Base-by-base conservation (phyloP, 2,113 vertebrate species). In the Syngnathus typhle region DNA sequence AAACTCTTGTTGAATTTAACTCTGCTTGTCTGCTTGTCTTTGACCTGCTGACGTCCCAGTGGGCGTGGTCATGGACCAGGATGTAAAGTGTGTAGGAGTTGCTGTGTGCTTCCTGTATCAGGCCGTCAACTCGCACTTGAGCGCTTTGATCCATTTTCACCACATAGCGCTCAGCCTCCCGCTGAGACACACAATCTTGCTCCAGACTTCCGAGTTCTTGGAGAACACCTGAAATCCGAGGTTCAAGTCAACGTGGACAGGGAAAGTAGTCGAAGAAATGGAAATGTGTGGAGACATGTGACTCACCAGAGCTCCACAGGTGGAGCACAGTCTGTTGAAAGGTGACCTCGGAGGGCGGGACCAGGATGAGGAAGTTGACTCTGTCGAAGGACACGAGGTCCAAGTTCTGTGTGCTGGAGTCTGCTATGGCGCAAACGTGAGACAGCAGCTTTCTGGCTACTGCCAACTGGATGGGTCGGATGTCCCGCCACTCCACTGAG, bases 371-470 rank as follows among this genome's bases (percentile, higher is more conserved):
- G 74, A 96, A 95, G 88, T 94, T 93, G 72, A 96, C 91, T 79
- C 95, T 94, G 87, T 96, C 93, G 0, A 98, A 96, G 65, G 94
- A 96, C 68, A 94, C 94, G 23, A 96, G 89, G 80, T 96, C 94
- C 83, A 99, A 91, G 82, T 98, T 97, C 76, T 98, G 96, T 63
- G 97, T 96, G 86, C 95, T 97, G 83, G 96, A 97, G 79, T 99
- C 97, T 5, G 97, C 97, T 43, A 99, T 97, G 27, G 96, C 97
- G 72, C 96, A 98, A 74, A 98, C 93, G 0, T 98, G 96, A 38
- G 97, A 98, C 49, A 99, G 91, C 61, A 99, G 89, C 85, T 99
- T 98, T 84, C 98, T 93, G 8, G 97, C 97, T 81, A 98, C 95
- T 0, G 95, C 95, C 64, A 98, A 86, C 89, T 99, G 97, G 82